Evolutionary conservation across 2,797 vertebrate genomes (phyloP), one percentile per base, ranked within the genome.

Genomic region (Gymnoscopelus microlampas): DNA sequence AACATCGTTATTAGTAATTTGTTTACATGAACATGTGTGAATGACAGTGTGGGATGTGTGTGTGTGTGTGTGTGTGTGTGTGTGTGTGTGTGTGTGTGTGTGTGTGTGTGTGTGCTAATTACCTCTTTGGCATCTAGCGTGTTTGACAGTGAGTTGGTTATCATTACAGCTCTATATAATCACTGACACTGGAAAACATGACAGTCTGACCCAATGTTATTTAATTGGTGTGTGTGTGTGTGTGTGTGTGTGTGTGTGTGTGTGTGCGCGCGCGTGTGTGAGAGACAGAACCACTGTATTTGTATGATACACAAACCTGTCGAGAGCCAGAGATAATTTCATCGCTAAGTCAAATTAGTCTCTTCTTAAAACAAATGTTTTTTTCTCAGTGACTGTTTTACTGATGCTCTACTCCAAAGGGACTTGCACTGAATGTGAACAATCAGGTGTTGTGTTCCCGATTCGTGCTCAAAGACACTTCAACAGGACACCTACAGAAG

Each of bases 71-170:
- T 57, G 50, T 55, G 58, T 32, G 56, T 39, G 29, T 59, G 56
- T 24, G 58, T 15, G 58, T 68, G 68, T 63, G 60, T 59, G 56
- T 60, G 58, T 44, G n/a, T 10, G 57, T 15, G 58, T 44, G 35
- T 44, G 35, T 60, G 58, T 60, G 49, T 54, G 15, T 55, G n/a
- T 48, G 48, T 35, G 47, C 29, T 73, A 74, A 79, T 80, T 78
- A 60, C 39, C 9, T 9, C 39, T 10, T 44, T 44, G 39, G 9
- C 39, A 44, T 44, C 5, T 44, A 44, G 39, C 8, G 35, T 64
- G 70, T 66, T 74, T 72, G 88, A 84, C 83, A 83, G 77, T 80
- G 82, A 85, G 79, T 71, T 89, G 85, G 82, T 78, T 70, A 88
- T 79, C 76, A 88, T 77, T 86, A 85, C 85, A 61, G 77, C 76